Evolutionary conservation across 2,113 vertebrate genomes (phyloP), one percentile per base, ranked within the genome.

Genomic region (Peromyscus californicus): DNA sequence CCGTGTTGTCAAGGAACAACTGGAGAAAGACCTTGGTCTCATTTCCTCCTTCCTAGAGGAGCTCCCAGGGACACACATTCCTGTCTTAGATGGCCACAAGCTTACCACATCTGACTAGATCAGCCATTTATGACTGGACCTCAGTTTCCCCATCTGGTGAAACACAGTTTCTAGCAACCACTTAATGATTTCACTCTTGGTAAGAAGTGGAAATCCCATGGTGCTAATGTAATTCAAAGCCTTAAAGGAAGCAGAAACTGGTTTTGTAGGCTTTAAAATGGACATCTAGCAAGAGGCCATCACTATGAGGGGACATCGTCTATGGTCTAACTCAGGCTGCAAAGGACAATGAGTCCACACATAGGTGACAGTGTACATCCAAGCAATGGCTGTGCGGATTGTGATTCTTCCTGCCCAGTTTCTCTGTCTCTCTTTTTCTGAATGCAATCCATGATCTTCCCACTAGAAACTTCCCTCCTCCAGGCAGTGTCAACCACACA

Each of bases 71-170:
- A 69, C 7, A 54, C 19, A 69, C 2, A 45, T 15, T 75, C 42
- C 63, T 83, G 13, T 93, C 54, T 61, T 75, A 78, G 78, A 12
- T 65, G 33, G 26, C 48, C 65, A 29, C 26, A 61, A 91, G 94
- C 11, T 91, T 63, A 83, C 59, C 65, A 31, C 9, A 22, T 17
- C 11, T 31, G 9, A 24, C 19, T 93, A 31, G 26, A 54, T 89
- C 33, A 63, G 36, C 69, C 48, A 51, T 9, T 36, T 96, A 79
- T 57, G 45, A 83, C 11, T 48, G 65, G 36, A 13, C 45, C 83
- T 94, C 79, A 75, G 67, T 90, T 90, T 93, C 48, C 11, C 16
- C 75, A 79, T 59, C 48, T 79, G 67, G 13, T 74, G 84, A 96
- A 93, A 92, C 42, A 33, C 51, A 74, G 8, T 17, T 95, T 79